Evolutionary conservation across 2,113 vertebrate genomes (phyloP).

Genomic region (Ammospiza caudacuta): DNA sequence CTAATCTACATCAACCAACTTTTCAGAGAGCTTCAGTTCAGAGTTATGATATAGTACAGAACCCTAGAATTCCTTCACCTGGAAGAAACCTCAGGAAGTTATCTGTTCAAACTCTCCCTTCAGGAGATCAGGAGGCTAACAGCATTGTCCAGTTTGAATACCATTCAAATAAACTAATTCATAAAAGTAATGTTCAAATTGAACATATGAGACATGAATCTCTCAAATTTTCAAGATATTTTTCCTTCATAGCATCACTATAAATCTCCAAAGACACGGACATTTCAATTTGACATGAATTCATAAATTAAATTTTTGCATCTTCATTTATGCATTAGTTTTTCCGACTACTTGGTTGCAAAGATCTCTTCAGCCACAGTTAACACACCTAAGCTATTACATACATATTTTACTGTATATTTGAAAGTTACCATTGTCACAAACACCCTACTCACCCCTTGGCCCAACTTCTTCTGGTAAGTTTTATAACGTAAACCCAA

Average conservation of each 20-base stretch:
- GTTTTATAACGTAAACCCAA: constrained; percentile 71
- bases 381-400: background rate
- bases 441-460: constrained; percentile 61
- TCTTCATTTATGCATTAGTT: background rate
- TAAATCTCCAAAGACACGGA: background rate
- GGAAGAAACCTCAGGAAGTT: background rate
- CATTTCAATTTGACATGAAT: background rate
- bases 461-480: constrained; percentile 71
- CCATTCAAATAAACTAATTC: background rate
- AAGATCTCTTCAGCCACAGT: background rate
- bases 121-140: background rate
- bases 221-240: background rate
- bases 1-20: background rate
- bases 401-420: background rate
- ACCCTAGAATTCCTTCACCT: background rate
- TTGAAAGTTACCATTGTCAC: background rate
- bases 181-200: background rate
- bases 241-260: background rate
- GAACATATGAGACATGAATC: background rate
- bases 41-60: background rate
- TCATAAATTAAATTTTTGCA: background rate
- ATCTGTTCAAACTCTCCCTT: background rate
- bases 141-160: background rate
- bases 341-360: background rate
- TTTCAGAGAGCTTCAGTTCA: background rate